Evolutionary conservation across 2,888 invertebrate genomes (phyloP), one percentile per base, ranked within the genome.

Genomic region (Watsonalla binaria): DNA sequence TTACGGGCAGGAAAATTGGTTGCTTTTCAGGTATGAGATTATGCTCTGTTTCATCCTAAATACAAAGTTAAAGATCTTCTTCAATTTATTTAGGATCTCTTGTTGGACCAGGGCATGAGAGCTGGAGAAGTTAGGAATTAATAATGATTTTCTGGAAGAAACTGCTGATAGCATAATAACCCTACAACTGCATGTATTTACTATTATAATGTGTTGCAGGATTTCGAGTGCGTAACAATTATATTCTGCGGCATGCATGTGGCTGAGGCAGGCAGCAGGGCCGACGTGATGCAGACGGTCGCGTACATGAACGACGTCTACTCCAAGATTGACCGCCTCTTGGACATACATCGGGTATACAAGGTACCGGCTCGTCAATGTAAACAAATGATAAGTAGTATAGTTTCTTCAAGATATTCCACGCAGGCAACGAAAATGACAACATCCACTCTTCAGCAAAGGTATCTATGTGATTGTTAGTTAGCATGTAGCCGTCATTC

Each of bases 271-370:
- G 85, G 81, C 15, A 85, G 87, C 0, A 74, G 90, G 0, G 88
- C 86, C 0, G 90, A 87, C 57, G 91, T 91, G 42, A 94, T 96
- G 96, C 95, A 95, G 66, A 93, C 96, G 0, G 96, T 97, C 0
- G 93, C 94, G 6, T 95, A 95, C 45, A 95, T 98, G 92, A 98
- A 98, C 78, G 94, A 94, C 2, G 95, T 97, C 0, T 97, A 96
- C 86, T 95, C 95, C 0, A 94, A 94, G 62, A 96, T 97, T 66
- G 98, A 98, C 80, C 92, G 95, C 34, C 92, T 97, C 49, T 94
- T 97, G 72, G 96, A 97, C 70, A 92, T 94, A 42, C 96, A 96
- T 64, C 92, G 96, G 55, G 97, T 97, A 2, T 98, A 97, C 76
- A 98, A 98, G 93, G 96, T 96, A 71, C n/a, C 7, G 6, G 2